Evolutionary conservation across 2,113 vertebrate species (phyloP).

Genomic region (Gallinago jamesoni): DNA sequence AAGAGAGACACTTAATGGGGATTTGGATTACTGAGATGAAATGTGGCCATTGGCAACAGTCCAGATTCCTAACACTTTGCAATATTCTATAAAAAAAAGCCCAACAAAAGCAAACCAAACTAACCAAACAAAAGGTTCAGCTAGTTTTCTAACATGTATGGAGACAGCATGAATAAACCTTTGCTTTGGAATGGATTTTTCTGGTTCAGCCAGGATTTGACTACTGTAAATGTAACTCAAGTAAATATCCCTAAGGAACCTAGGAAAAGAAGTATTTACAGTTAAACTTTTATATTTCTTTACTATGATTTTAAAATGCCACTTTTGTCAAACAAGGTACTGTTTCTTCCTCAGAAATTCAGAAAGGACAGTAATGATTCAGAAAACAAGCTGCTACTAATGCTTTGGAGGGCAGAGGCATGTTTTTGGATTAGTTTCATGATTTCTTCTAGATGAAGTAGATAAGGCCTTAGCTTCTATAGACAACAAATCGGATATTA

Average conservation of each 20-base stretch:
- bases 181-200: background rate
- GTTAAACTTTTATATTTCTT: background rate
- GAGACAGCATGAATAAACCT: background rate
- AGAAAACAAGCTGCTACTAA: constrained; percentile 19
- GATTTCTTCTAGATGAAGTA: background rate
- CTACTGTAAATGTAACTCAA: background rate
- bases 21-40: constrained; percentile 24
- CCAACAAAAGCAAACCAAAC: background rate
- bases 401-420: background rate
- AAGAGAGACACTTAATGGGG: background rate
- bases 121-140: background rate
- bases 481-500: background rate
- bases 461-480: background rate
- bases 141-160: background rate
- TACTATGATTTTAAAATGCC: background rate
- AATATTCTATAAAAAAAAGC: background rate
- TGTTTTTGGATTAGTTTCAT: background rate
- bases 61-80: background rate
- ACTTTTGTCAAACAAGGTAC: background rate
- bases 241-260: background rate
- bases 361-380: constrained; percentile 3
- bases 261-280: background rate
- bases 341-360: background rate
- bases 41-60: background rate
- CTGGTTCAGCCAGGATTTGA: background rate